Percentiles rank a stretch among this genome's conserved stretches.
Evolutionary conservation across 2,888 invertebrate species (phyloP).

Genomic region (Cephus spinipes): DNA sequence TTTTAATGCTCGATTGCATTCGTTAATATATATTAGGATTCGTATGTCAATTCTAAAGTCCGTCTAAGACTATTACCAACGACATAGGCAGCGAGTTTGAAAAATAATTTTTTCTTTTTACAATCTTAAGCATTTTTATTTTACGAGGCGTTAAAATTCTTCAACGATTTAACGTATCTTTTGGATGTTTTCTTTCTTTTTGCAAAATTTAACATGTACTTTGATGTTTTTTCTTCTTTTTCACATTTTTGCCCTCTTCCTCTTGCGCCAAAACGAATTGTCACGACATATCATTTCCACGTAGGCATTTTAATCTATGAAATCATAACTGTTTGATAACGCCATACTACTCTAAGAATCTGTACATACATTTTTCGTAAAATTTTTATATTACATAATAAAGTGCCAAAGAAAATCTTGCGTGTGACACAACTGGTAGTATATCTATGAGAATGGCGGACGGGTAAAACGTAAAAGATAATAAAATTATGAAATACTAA

Average conservation of each 20-base stretch:
- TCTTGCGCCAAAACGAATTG: background rate
- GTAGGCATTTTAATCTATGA: constrained; percentile 39
- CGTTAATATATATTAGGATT: background rate
- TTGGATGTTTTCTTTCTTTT: background rate
- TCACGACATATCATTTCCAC: constrained; percentile 36
- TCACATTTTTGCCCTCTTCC: background rate
- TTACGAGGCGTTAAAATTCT: background rate
- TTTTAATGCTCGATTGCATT: background rate
- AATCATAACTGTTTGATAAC: constrained; percentile 36
- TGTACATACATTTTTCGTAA: constrained; percentile 55
- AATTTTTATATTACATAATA: constrained; percentile 55
- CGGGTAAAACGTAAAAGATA: background rate
- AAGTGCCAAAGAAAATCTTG: constrained; percentile 63
- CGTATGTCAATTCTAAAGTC: background rate
- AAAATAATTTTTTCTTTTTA: background rate
- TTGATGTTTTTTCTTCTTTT: background rate
- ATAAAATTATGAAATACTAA: background rate
- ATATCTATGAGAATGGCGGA: background rate
- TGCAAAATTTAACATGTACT: background rate
- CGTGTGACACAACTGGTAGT: constrained; percentile 1
- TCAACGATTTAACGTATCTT: background rate
- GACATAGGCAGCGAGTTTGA: background rate
- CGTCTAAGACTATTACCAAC: background rate
- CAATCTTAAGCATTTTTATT: background rate
- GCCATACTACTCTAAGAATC: constrained; percentile 61